phyloP scores from a whole-genome alignment of 2,888 invertebrate species.

The Lamellibrachia satsuma region DNA sequence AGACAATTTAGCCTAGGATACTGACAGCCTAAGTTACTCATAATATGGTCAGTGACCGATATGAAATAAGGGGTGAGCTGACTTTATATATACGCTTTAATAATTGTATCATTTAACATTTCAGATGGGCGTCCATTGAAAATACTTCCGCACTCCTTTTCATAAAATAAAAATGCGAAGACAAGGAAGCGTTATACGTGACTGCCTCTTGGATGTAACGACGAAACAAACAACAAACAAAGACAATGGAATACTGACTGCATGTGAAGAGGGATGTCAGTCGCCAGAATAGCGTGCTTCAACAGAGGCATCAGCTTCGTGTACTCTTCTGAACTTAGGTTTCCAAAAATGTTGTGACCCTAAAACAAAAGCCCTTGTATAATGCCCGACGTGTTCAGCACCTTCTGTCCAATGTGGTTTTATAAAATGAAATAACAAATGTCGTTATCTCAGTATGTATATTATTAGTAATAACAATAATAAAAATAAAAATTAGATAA shows the following conservation, averaged over 20 bases:
- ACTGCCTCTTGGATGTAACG: background rate
- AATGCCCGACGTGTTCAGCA: background rate
- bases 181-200: background rate
- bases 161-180: background rate
- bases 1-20: too few species aligned
- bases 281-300: constrained; percentile 69
- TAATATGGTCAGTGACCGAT: too few species aligned
- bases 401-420: background rate
- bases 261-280: constrained; percentile 69
- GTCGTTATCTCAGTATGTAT: background rate
- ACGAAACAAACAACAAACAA: background rate
- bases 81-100: too few species aligned
- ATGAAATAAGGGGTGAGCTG: too few species aligned
- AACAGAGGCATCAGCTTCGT: constrained; percentile 68
- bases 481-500: too few species aligned
- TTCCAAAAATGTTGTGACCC: constrained; percentile 69
- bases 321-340: constrained; percentile 68
- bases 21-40: too few species aligned
- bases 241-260: constrained; percentile 64
- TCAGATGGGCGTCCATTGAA: too few species aligned
- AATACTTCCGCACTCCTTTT: too few species aligned
- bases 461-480: background rate
- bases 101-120: too few species aligned
- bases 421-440: background rate
- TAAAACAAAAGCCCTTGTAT: constrained; percentile 41